phyloP scores from a whole-genome alignment of 2,113 vertebrate species.

The Perccottus glenii region DNA sequence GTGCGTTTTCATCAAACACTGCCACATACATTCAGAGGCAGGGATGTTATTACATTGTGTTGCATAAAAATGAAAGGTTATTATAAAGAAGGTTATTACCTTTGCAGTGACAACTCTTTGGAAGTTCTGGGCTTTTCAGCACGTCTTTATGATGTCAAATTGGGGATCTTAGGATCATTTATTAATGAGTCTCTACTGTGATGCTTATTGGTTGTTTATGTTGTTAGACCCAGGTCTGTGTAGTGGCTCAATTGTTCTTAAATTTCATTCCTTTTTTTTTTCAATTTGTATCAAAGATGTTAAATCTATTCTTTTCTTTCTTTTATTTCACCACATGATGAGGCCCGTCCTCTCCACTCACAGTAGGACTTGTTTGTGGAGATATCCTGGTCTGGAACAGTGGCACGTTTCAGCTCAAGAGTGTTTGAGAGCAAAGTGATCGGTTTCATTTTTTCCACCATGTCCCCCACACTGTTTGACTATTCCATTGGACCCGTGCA shows the following conservation, averaged over 20 bases:
- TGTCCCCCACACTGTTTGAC: too few species aligned
- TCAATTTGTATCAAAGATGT: conserved; percentile 38
- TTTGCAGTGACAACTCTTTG: conserved; percentile 45
- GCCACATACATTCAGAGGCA: conserved; percentile 24
- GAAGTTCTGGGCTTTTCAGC: conserved; percentile 51
- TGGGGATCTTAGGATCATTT: conserved; percentile 58
- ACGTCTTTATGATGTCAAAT: conserved; percentile 61
- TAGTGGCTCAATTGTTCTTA: conserved; percentile 40
- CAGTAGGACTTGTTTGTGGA: too few species aligned
- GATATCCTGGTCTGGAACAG: too few species aligned
- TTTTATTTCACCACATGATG: conserved; percentile 1
- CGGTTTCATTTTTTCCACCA: too few species aligned
- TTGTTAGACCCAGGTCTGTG: conserved; percentile 49
- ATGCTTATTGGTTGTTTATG: conserved; percentile 44
- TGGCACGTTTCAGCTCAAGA: too few species aligned
- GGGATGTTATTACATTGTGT: conserved; percentile 64
- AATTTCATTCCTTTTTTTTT: too few species aligned
- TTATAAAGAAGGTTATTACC: too few species aligned
- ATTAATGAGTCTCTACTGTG: conserved; percentile 60
- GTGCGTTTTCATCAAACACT: conserved; percentile 45
- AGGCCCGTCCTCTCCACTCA: background rate
- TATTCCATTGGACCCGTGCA: too few species aligned
- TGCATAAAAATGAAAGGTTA: conserved; percentile 64
- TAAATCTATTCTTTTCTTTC: conserved; percentile 26
- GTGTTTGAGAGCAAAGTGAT: too few species aligned